Percentiles rank a stretch among this genome's conserved stretches.
These are phyloP conservation scores for Arctia plantaginis DNA, from an alignment of 2,888 invertebrate genomes.

Conservation along the genomic window DNA sequence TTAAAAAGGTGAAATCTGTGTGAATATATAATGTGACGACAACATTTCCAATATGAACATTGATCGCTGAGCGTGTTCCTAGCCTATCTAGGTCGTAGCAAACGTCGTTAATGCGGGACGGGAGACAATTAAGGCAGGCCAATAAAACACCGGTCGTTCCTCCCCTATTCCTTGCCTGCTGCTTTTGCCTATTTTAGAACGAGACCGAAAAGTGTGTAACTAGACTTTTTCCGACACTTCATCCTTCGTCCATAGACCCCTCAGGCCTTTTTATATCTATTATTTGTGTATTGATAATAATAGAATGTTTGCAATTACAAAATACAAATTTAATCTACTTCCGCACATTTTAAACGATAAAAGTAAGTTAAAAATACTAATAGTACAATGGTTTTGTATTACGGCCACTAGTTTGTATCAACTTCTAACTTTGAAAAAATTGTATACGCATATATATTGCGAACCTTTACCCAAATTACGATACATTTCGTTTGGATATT, in stretches of 20 bases:
- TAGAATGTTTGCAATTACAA: neutral
- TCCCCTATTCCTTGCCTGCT: conserved; percentile 38
- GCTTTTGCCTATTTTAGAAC: conserved; percentile 15
- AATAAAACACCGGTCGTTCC: conserved; percentile 76
- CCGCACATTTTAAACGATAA: neutral
- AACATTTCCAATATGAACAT: conserved; percentile 54
- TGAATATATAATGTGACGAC: conserved; percentile 29
- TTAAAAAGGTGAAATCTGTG: conserved; percentile 7
- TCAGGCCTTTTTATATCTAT: no score
- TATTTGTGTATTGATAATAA: conserved; percentile 11
- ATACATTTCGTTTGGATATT: neutral
- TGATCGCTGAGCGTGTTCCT: conserved; percentile 51
- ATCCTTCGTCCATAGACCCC: no score
- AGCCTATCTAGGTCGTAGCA: conserved; percentile 70
- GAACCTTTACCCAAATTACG: conserved; percentile 9
- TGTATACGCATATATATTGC: neutral
- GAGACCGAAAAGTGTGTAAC: no score
- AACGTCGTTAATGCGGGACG: conserved; percentile 73
- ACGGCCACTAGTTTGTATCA: neutral
- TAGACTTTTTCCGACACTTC: no score
- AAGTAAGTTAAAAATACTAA: conserved; percentile 11
- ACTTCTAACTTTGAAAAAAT: conserved; percentile 1
- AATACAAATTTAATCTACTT: neutral
- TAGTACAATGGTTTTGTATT: neutral
- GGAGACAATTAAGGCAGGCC: conserved; percentile 79